Evolutionary conservation across 2,888 invertebrate species (phyloP).

Genomic region (Drosophila fulvimacula): DNA sequence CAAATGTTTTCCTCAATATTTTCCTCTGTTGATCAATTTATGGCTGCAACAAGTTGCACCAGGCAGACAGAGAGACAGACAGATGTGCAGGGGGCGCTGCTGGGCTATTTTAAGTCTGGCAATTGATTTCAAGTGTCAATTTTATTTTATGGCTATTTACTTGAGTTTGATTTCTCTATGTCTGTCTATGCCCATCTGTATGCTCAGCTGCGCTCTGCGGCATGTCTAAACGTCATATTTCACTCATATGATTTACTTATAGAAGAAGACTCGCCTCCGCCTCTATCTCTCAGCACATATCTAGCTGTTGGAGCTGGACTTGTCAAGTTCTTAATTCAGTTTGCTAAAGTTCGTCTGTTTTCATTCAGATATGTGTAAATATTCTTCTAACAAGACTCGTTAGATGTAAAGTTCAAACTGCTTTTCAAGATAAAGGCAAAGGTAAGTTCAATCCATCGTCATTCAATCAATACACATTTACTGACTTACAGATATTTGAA

Average conservation of each 20-base stretch:
- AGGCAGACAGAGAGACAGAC: not conserved
- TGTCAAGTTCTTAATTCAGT: too few relatives aligned
- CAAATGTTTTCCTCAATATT: slow-evolving; percentile 4
- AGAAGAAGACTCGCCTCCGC: not conserved
- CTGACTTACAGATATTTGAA: too few relatives aligned
- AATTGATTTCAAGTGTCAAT: slow-evolving; percentile 71
- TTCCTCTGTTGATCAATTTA: slow-evolving; percentile 30
- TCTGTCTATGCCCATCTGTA: not conserved
- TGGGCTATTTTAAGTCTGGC: slow-evolving; percentile 39
- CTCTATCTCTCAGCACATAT: not conserved
- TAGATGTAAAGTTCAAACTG: too few relatives aligned
- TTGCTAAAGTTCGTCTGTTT: not conserved
- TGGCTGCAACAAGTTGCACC: slow-evolving; percentile 24
- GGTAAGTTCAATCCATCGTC: too few relatives aligned
- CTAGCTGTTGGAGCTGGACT: too few relatives aligned
- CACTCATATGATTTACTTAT: not conserved
- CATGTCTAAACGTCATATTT: not conserved
- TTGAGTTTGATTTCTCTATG: slow-evolving; percentile 15
- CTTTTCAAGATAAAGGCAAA: too few relatives aligned
- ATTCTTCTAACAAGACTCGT: not conserved
- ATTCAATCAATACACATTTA: too few relatives aligned
- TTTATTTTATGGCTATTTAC: slow-evolving; percentile 31
- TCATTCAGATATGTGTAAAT: not conserved
- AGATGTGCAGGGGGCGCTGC: not conserved
- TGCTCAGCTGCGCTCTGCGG: not conserved